Percentiles rank a stretch among this genome's conserved stretches.
These are phyloP conservation scores for Prosopocoilus inquinatus DNA, from an alignment of 2,888 invertebrate species.

Conservation along the genomic window DNA sequence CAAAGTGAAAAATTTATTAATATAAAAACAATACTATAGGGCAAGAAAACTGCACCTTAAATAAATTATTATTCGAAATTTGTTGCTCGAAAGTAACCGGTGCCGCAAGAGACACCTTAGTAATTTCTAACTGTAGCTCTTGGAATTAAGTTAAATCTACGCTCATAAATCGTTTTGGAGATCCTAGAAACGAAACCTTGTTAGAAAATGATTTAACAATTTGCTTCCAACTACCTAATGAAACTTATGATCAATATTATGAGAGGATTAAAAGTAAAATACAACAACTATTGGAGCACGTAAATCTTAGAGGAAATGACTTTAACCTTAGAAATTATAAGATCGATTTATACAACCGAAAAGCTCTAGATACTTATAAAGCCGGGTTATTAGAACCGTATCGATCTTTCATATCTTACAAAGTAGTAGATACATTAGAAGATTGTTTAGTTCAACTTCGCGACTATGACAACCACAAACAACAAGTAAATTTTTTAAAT, in stretches of 20 bases:
- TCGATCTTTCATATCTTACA: constrained; percentile 4
- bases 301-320: constrained; percentile 12
- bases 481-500: constrained; percentile 8
- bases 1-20: background rate
- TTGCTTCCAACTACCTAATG: constrained; percentile 16
- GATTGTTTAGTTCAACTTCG: constrained; percentile 3
- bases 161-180: constrained; percentile 20
- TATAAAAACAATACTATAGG: background rate
- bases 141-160: background rate
- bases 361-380: constrained; percentile 12
- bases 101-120: background rate
- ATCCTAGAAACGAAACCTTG: constrained; percentile 19
- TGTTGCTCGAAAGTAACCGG: background rate
- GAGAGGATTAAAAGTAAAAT: constrained; percentile 26
- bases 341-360: constrained; percentile 6
- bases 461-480: constrained; percentile 16
- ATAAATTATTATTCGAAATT: background rate
- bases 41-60: background rate
- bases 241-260: constrained; percentile 24
- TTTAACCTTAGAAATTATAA: constrained; percentile 12
- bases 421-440: constrained; percentile 1
- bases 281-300: constrained; percentile 27
- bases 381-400: constrained; percentile 17
- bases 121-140: background rate
- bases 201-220: constrained; percentile 21